phyloP scores from a whole-genome alignment of 2,888 invertebrate species.

The Epirrhoe alternata region DNA sequence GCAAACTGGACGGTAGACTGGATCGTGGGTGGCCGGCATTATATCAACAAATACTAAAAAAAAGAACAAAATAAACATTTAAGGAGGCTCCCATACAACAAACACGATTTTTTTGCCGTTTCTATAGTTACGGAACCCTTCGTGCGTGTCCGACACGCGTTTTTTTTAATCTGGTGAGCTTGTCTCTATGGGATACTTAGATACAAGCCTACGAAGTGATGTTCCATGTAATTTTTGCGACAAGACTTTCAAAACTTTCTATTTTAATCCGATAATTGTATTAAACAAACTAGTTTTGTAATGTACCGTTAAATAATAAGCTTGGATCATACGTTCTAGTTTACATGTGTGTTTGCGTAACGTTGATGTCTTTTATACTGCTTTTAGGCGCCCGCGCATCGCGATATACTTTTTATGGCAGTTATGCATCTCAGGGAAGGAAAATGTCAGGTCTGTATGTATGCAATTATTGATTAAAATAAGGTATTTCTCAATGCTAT shows the following conservation, averaged over 20 bases:
- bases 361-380: conserved; percentile 17
- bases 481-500: background rate
- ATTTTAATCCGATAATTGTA: background rate
- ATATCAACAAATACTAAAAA: too few relatives aligned
- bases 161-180: too few relatives aligned
- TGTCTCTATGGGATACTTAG: too few relatives aligned
- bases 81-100: too few relatives aligned
- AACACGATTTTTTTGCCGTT: too few relatives aligned
- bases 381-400: conserved; percentile 17
- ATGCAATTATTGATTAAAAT: background rate
- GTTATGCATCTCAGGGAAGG: background rate
- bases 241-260: background rate
- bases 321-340: conserved; percentile 38
- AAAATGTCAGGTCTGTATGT: background rate
- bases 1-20: too few relatives aligned
- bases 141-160: too few relatives aligned
- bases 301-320: conserved; percentile 33
- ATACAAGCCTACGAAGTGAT: too few relatives aligned
- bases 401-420: conserved; percentile 7
- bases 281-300: conserved; percentile 30
- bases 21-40: too few relatives aligned
- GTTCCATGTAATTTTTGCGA: background rate
- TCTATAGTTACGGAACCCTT: too few relatives aligned
- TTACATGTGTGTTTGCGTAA: conserved; percentile 32
- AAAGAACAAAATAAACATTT: too few relatives aligned